Base-by-base conservation (phyloP, 1,140 invertebrate species). In the Heterodera schachtii region DNA sequence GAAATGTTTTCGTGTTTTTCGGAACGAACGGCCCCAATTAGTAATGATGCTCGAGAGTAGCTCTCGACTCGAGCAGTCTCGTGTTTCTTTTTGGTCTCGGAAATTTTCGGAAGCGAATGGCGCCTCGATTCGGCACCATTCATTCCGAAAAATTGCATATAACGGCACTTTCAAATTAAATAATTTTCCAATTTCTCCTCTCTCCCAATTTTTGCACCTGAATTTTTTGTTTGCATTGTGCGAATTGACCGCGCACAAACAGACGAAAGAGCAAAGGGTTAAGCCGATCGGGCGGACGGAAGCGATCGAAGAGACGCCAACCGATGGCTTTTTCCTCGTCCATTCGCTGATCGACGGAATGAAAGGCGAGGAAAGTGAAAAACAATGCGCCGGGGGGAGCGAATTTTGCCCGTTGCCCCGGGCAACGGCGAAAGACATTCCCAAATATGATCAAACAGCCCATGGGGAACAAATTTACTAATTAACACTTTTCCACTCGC, bases 201-300 rank as follows among this genome's bases (percentile, higher is more conserved):
- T 4, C 6, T 70, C 19, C 49, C 21, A 7, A 16, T 16, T 60
- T 60, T 19, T 60, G 57, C 52, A 82, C 81, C 49, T 82, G 57
- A 64, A 82, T 82, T 21, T 80, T 46, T 41, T 73, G 60, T 52
- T 82, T 84, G 44, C 84, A 86, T 67, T 71, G 44, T 16, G 67
- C 70, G 16, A 86, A 74, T 69, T 78, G 66, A 52, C 52, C 41
- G 41, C 49, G 67, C 31, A 82, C 77, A 83, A 85, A 84, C 16
- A 83, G 49, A 0, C 79, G 46, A 67, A 81, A 74, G 19, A 84
- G 21, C 43, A 41, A 60, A 21, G 52, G 49, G 69, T 84, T 84
- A 8, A 75, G 31, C 5, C 49, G 31, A 77, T 86, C 84, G 43
- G 83, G 83, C 11, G 76, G 81, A 21, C 64, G 57, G 52, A 66